Base-by-base conservation (phyloP, 2,888 invertebrate genomes). In the Xestia ashworthii region DNA sequence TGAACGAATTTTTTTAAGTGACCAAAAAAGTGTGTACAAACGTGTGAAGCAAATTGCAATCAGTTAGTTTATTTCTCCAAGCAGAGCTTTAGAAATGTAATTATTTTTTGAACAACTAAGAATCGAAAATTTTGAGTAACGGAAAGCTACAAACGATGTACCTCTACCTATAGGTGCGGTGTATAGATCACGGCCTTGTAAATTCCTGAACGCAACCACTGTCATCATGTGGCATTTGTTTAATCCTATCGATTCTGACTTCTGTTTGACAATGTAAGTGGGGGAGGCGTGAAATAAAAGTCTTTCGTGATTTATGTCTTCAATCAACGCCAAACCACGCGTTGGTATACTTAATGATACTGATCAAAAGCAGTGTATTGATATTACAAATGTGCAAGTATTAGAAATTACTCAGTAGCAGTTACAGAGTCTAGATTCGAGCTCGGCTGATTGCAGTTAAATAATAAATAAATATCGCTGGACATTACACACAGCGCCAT, bases 261-360 rank as follows among this genome's bases (percentile, higher is more conserved):
- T 82, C 50, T 78, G 76, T 82, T 82, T 82, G 41, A 25, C 12
- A n/a, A 48, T 6, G n/a, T 58, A 44, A 53, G 38, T 38, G 58
- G 65, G 65, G 41, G n/a, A 65, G 82, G 76, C 65, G 76, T 50
- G 50, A 50, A 78, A 76, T 82, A 75, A 58, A 78, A 81, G 50
- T 82, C 58, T 74, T 32, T 32, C 55, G n/a, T 76, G 48, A 76
- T 78, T 82, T 66, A 78, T 81, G 44, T 46, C 38, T 64, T 68
- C 67, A 71, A 68, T 81, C 76, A 81, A 50, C 64, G 64, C 71
- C 25, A 50, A 38, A 19, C 25, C 11, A 14, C 11, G 41, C 32
- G 50, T 62, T 55, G 25, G 2, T 53, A 65, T 32, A n/a, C n/a
- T n/a, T n/a, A 62, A 67, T 70, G 41, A 70, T 50, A 55, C 44